phyloP scores from a whole-genome alignment of 2,888 invertebrate species.

The Acronicta alni region DNA sequence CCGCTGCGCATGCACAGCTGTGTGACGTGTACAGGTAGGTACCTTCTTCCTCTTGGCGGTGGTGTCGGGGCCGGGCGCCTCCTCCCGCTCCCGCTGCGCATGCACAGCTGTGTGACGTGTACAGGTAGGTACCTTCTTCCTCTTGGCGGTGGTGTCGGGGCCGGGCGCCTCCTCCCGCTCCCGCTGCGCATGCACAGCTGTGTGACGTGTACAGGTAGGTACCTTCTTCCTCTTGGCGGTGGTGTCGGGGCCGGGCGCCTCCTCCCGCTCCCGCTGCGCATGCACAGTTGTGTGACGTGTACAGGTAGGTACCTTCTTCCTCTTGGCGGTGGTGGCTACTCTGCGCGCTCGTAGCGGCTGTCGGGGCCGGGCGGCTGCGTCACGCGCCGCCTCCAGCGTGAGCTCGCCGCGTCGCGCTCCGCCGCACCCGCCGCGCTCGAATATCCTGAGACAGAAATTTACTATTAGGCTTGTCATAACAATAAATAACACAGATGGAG shows the following conservation, averaged over 20 bases:
- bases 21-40: background rate
- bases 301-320: constrained; percentile 91
- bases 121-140: constrained; percentile 88
- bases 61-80: background rate
- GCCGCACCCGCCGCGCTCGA: constrained; percentile 74
- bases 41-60: background rate
- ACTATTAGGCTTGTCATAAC: too few species aligned
- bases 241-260: constrained; percentile 95
- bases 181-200: constrained; percentile 4
- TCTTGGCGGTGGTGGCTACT: constrained; percentile 98
- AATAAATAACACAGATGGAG: too few species aligned
- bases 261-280: too few species aligned
- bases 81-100: too few species aligned
- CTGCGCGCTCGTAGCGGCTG: constrained; percentile 97
- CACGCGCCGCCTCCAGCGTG: constrained; percentile 98
- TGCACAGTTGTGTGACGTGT: background rate
- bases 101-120: too few species aligned
- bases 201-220: background rate
- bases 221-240: constrained; percentile 96
- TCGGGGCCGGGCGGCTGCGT: constrained; percentile 96
- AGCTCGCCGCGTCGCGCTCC: constrained; percentile 90
- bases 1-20: too few species aligned
- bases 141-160: constrained; percentile 98
- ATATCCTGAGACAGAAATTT: constrained; percentile 67
- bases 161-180: too few species aligned